These are phyloP conservation scores for Cremastobaeus sp. DNA, from an alignment of 2,888 invertebrate species.

Conservation along the genomic window DNA sequence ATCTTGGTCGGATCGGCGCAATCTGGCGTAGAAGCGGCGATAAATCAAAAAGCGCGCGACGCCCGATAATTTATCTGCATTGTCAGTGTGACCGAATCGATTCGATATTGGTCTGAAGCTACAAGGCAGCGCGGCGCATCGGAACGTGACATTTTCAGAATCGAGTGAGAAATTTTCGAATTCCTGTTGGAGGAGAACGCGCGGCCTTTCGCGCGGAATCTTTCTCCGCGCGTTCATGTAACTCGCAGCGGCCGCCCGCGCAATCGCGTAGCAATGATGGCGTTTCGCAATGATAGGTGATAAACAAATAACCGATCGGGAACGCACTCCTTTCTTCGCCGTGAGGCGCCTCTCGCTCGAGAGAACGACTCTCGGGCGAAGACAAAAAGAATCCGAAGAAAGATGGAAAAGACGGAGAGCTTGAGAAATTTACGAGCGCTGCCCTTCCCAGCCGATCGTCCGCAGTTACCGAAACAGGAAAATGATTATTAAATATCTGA, in stretches of 20 bases:
- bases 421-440: constrained; percentile 47
- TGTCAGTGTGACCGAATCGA: constrained; percentile 31
- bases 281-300: constrained; percentile 60
- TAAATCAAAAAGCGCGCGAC: constrained; percentile 21
- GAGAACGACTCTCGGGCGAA: constrained; percentile 10
- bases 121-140: too few species aligned
- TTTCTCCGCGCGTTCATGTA: constrained; percentile 31
- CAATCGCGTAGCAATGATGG: constrained; percentile 25
- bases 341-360: constrained; percentile 33
- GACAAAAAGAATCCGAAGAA: constrained; percentile 30
- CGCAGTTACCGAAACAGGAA: constrained; percentile 28
- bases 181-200: constrained; percentile 64
- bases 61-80: constrained; percentile 28
- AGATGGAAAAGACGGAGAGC: constrained; percentile 53
- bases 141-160: constrained; percentile 74
- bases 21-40: too few species aligned
- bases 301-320: constrained; percentile 62
- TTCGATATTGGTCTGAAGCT: constrained; percentile 37
- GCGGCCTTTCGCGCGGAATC: constrained; percentile 70
- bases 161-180: constrained; percentile 70
- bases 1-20: too few species aligned
- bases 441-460: constrained; percentile 17
- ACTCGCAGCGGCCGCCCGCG: constrained; percentile 35
- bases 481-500: constrained; percentile 59
- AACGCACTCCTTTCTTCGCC: constrained; percentile 63